Evolutionary conservation across 2,797 vertebrate species (phyloP).

Genomic region (Pipistrellus pygmaeus): DNA sequence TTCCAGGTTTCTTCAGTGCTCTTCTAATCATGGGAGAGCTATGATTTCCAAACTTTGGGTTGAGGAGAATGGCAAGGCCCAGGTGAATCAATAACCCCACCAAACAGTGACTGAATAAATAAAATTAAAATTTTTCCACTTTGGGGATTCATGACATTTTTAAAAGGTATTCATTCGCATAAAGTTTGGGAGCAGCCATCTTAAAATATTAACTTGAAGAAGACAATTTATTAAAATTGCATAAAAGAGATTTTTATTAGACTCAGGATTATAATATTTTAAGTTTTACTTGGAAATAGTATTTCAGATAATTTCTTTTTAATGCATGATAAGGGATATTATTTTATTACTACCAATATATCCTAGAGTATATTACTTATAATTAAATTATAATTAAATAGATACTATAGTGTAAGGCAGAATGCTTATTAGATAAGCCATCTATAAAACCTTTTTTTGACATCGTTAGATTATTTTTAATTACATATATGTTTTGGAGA

Average conservation of each 20-base stretch:
- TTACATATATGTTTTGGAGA: slow-evolving; percentile 11
- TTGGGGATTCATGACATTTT: slow-evolving; percentile 37
- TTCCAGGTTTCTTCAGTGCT: neutral
- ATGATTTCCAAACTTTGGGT: neutral
- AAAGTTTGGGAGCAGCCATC: neutral
- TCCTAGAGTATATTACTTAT: neutral
- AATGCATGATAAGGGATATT: neutral
- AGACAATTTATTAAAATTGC: slow-evolving; percentile 48
- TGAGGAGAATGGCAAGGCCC: neutral
- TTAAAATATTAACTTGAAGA: slow-evolving; percentile 53
- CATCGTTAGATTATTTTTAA: neutral
- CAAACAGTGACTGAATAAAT: slow-evolving; percentile 21
- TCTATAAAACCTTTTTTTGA: slow-evolving; percentile 7
- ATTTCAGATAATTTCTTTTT: slow-evolving; percentile 40
- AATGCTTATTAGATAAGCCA: neutral
- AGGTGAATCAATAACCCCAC: neutral
- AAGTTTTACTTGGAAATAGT: slow-evolving; percentile 43
- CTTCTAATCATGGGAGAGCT: neutral
- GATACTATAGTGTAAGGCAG: neutral
- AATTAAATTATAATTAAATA: slow-evolving; percentile 36
- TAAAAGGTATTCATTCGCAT: neutral
- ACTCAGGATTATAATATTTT: slow-evolving; percentile 41
- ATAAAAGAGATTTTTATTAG: slow-evolving; percentile 37
- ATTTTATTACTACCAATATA: slow-evolving; percentile 35
- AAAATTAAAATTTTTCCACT: slow-evolving; percentile 50